Evolutionary conservation across 2,113 vertebrate species (phyloP).

Genomic region (Mionectes macconnelli): DNA sequence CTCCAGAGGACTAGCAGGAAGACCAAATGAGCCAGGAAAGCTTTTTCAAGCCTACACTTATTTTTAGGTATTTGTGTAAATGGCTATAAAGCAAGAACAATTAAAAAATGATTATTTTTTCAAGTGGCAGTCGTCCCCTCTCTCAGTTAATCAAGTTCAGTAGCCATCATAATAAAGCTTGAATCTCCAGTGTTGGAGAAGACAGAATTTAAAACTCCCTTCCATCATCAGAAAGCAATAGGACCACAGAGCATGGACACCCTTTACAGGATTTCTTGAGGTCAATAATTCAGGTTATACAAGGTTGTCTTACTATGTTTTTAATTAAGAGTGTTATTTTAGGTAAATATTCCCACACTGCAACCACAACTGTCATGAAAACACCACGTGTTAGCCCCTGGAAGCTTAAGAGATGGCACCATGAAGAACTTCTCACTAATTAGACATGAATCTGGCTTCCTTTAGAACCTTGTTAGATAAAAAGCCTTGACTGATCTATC

Average conservation of each 20-base stretch:
- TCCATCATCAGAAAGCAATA: neutral
- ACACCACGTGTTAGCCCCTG: neutral
- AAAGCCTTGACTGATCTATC: constrained; percentile 46
- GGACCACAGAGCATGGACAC: neutral
- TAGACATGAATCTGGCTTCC: neutral
- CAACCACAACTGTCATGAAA: neutral
- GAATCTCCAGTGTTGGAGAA: neutral
- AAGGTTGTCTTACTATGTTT: neutral
- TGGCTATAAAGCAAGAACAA: neutral
- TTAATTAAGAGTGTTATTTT: neutral
- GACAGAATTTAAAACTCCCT: neutral
- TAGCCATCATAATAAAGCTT: neutral
- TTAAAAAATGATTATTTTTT: neutral
- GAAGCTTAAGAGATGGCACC: neutral
- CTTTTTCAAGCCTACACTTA: neutral
- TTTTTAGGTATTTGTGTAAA: neutral
- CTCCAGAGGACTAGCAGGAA: neutral
- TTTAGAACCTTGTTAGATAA: constrained; percentile 27
- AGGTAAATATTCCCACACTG: neutral
- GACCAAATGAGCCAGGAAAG: neutral
- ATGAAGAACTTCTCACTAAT: constrained; percentile 16
- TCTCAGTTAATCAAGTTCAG: neutral
- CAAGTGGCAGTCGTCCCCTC: neutral
- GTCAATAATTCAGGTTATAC: neutral
- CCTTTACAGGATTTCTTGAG: neutral